phyloP scores from a whole-genome alignment of 2,113 vertebrate genomes.

The Mormyrus lacerda region DNA sequence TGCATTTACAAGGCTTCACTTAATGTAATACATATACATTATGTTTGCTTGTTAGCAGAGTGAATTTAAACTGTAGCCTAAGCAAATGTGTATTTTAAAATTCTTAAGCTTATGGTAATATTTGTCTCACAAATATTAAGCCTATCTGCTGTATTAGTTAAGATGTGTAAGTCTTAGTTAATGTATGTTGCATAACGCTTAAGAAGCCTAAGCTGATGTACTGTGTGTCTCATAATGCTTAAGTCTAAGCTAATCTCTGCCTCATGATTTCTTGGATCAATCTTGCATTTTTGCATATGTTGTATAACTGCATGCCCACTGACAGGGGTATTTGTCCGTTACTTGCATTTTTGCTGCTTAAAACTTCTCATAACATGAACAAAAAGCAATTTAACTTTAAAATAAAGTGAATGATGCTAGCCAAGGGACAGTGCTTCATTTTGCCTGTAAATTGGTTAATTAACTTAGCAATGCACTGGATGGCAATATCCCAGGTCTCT shows the following conservation, averaged over 20 bases:
- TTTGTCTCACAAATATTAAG: not conserved
- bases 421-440: not conserved
- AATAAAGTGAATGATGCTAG: not conserved
- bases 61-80: not conserved
- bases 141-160: not conserved
- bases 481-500: not conserved
- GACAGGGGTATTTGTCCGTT: not conserved
- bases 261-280: not conserved
- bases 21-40: not conserved
- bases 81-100: not conserved
- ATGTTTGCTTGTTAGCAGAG: not conserved
- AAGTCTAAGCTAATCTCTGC: not conserved
- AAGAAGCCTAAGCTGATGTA: not conserved
- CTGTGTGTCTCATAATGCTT: not conserved
- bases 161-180: not conserved
- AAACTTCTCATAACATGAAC: not conserved
- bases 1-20: too few relatives aligned
- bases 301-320: not conserved
- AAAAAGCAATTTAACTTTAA: not conserved
- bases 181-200: not conserved
- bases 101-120: not conserved
- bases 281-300: not conserved
- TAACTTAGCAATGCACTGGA: not conserved
- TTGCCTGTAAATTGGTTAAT: not conserved
- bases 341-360: not conserved